Percentiles rank a stretch among this genome's conserved stretches.
phyloP scores from a whole-genome alignment of 2,113 vertebrate species.

The Oncorhynchus mykiss region DNA sequence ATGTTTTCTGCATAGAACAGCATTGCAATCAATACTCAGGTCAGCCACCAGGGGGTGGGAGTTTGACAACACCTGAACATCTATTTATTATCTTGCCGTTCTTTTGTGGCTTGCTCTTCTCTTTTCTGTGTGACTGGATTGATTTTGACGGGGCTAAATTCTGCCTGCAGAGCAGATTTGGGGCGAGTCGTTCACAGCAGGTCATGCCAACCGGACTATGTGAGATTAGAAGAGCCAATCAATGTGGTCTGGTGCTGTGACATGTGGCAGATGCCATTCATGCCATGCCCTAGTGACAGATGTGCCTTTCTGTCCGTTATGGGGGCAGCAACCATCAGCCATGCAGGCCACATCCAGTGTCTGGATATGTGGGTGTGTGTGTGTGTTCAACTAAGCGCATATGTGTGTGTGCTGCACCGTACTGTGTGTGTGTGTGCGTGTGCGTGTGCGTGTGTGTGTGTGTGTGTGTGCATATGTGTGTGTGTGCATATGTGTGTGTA shows the following conservation, averaged over 20 bases:
- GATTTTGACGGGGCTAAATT: constrained; percentile 6
- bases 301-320: background rate
- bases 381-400: background rate
- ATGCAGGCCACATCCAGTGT: background rate
- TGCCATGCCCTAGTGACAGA: background rate
- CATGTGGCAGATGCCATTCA: background rate
- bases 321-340: too few relatives aligned
- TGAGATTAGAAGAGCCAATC: background rate
- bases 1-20: background rate
- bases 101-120: background rate
- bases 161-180: background rate
- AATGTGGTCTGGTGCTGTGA: constrained; percentile 1
- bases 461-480: too few relatives aligned
- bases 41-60: background rate
- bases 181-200: background rate
- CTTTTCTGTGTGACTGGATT: constrained; percentile 2
- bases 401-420: background rate
- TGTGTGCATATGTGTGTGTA: background rate
- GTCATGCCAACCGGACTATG: background rate
- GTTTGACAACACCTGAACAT: background rate
- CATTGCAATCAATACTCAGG: background rate
- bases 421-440: too few relatives aligned
- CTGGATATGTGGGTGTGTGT: background rate
- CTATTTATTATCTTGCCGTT: background rate
- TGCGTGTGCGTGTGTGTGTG: background rate